Evolutionary conservation across 2,888 invertebrate genomes (phyloP).

Genomic region (Drosophila picticornis): DNA sequence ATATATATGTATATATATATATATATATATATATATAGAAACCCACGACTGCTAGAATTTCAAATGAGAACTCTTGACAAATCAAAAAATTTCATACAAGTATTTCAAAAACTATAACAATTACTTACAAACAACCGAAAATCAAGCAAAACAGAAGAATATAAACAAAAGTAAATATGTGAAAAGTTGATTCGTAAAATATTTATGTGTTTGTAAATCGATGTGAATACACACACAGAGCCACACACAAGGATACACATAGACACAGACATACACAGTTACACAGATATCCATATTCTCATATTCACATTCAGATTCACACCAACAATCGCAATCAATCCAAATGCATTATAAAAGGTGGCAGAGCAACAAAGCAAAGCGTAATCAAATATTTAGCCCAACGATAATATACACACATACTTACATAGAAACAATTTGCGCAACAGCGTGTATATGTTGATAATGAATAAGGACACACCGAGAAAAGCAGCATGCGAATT

Average conservation of each 20-base stretch:
- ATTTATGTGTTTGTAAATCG: slow-evolving; percentile 53
- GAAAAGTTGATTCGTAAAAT: slow-evolving; percentile 49
- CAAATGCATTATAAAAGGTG: slow-evolving; percentile 44
- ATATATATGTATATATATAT: slow-evolving; percentile 32
- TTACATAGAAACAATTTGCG: slow-evolving; percentile 66
- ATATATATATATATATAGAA: slow-evolving; percentile 55
- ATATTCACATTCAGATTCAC: slow-evolving; percentile 26
- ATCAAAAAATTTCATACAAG: slow-evolving; percentile 80
- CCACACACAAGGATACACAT: too few relatives aligned
- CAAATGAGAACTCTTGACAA: slow-evolving; percentile 80
- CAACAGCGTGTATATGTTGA: slow-evolving; percentile 68
- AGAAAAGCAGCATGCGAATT: slow-evolving; percentile 71
- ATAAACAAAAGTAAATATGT: slow-evolving; percentile 37
- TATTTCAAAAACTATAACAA: slow-evolving; percentile 62
- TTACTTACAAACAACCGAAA: slow-evolving; percentile 41
- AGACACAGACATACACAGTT: slow-evolving; percentile 21
- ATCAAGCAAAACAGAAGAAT: slow-evolving; percentile 17
- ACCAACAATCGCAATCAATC: slow-evolving; percentile 39
- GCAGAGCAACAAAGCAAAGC: slow-evolving; percentile 50
- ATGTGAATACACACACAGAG: slow-evolving; percentile 20
- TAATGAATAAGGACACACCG: slow-evolving; percentile 68
- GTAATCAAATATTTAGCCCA: slow-evolving; percentile 84
- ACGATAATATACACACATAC: slow-evolving; percentile 79
- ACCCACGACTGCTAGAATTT: slow-evolving; percentile 82
- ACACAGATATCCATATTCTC: slow-evolving; percentile 11